Percentiles rank a stretch among this genome's conserved stretches.
Conservation (phyloP, 2,888 invertebrate genomes). For the Seira musarum region DNA sequence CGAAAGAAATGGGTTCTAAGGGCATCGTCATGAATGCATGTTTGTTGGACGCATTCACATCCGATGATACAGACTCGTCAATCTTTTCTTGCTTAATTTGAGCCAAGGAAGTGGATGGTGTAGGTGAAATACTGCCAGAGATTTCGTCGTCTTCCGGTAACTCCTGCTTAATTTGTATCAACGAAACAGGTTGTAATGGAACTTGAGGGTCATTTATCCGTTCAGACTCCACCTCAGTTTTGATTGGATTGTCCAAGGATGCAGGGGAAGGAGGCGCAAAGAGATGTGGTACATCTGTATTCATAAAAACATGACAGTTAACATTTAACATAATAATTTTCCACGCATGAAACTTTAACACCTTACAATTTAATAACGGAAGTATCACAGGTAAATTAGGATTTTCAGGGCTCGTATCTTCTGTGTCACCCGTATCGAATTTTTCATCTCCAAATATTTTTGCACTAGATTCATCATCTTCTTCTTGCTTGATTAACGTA, state of each 20-base stretch:
- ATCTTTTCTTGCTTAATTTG: slow-evolving; percentile 44
- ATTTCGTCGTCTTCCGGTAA: neutral
- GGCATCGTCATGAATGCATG: slow-evolving; percentile 15
- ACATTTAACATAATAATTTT: too few relatives aligned
- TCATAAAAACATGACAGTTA: too few relatives aligned
- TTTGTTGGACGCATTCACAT: neutral
- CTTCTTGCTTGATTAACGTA: slow-evolving; percentile 54
- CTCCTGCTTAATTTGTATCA: neutral
- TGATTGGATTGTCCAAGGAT: too few relatives aligned
- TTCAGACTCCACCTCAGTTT: neutral
- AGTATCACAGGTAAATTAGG: slow-evolving; percentile 53
- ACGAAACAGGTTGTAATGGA: neutral
- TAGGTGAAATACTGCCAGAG: neutral
- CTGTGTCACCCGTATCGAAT: slow-evolving; percentile 39
- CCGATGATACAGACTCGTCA: slow-evolving; percentile 29
- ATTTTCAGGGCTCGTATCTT: slow-evolving; percentile 39
- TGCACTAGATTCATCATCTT: slow-evolving; percentile 42
- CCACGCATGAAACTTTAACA: too few relatives aligned
- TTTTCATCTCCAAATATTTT: slow-evolving; percentile 54
- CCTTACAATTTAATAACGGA: slow-evolving; percentile 61
- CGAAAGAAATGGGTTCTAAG: slow-evolving; percentile 52
- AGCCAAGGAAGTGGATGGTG: neutral
- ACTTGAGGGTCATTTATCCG: neutral
- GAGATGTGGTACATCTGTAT: neutral
- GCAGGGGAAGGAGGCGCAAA: neutral